Evolutionary conservation across 2,888 invertebrate genomes (phyloP).

Genomic region (Scaptomyza parva): DNA sequence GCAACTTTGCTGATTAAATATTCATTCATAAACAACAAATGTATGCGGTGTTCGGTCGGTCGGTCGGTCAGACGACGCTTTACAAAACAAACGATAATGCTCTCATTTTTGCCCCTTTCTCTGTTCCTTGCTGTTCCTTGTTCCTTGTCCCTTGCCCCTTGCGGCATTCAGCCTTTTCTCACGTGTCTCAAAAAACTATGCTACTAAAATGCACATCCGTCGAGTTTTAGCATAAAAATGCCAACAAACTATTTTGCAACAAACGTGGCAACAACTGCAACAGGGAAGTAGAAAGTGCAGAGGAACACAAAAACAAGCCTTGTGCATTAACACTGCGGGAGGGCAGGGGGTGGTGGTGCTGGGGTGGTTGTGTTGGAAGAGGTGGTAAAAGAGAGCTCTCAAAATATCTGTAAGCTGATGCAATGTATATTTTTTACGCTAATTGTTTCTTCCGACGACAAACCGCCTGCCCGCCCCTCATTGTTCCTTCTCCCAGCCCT

Average conservation of each 20-base stretch:
- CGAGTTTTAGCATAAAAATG: constrained; percentile 65
- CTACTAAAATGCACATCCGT: constrained; percentile 46
- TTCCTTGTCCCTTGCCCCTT: not conserved
- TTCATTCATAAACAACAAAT: constrained; percentile 60
- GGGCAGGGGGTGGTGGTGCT: too few species aligned
- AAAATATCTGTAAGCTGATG: constrained; percentile 61
- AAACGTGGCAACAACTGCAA: constrained; percentile 19
- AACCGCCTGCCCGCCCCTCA: not conserved
- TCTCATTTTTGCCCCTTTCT: not conserved
- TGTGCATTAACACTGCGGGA: constrained; percentile 39
- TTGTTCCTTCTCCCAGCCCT: not conserved
- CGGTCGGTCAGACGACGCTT: too few species aligned
- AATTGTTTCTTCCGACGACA: constrained; percentile 80
- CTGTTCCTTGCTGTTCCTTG: not conserved
- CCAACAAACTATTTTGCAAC: constrained; percentile 51
- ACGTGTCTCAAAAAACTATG: constrained; percentile 37
- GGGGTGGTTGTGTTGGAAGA: not conserved
- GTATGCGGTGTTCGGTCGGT: constrained; percentile 15
- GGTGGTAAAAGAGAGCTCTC: constrained; percentile 4
- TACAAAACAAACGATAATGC: constrained; percentile 9
- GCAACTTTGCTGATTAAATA: constrained; percentile 69
- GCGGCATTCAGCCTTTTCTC: constrained; percentile 2
- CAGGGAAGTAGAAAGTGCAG: not conserved
- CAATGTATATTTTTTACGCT: constrained; percentile 80
- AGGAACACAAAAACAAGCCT: constrained; percentile 18